Base-by-base conservation (phyloP, 2,797 vertebrate genomes). In the Microctenopoma stevenorrisi region DNA sequence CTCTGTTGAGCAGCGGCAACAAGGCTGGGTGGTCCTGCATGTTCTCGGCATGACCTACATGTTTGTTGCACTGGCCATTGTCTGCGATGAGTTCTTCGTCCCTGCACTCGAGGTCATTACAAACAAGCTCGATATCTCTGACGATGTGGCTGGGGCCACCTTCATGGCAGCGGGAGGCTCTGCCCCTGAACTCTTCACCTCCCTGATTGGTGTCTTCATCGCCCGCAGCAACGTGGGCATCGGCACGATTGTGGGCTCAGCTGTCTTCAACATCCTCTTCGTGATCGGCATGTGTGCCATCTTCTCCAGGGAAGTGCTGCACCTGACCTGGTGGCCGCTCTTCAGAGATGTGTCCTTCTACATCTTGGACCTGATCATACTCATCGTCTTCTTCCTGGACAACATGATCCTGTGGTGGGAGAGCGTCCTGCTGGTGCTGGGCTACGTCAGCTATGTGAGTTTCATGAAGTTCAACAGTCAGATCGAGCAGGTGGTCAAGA, bases 151-250 rank as follows among this genome's bases (percentile, higher is more conserved):
- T 6, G 96, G 96, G 0, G 96, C 96, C 52, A 97, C 96, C 2
- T 98, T 97, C 88, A 98, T 97, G 96, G 96, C 96, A 4, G 96
- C 96, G 0, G 96, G 96, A 35, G 96, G 96, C 67, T 97, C 96
- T 0, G 96, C 96, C 65, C 96, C 96, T 0, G 96, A 98, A 90
- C 96, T 98, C 79, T 98, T 98, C 91, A 98, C 96, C 47, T 97
- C 96, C 44, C 94, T 98, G 69, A 98, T 98, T 12, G 96, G 96
- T 0, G 95, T 97, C 81, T 98, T 98, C 91, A 92, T 98, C 84
- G 95, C 96, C 14, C 96, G 96, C 90, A 97, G 96, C 91, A 98
- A 98, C 5, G 95, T 98, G 73, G 96, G 96, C 83, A 96, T 97
- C 47, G 96, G 96, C 62, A 98, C 96, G 82, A 98, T 97, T 40